Evolutionary conservation across 2,797 vertebrate genomes (phyloP).

Genomic region (Oreonectes daqikongensis): DNA sequence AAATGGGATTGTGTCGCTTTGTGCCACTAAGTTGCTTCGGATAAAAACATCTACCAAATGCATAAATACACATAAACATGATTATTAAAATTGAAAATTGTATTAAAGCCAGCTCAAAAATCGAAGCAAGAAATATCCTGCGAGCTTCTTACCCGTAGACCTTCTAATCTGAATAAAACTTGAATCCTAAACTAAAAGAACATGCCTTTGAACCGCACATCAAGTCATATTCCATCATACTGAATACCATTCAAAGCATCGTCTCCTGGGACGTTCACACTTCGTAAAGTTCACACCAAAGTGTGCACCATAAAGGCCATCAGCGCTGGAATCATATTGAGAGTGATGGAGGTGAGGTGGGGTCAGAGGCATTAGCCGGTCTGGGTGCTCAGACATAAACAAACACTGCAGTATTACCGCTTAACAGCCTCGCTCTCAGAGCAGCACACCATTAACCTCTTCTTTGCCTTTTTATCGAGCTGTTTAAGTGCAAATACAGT

Average conservation of each 20-base stretch:
- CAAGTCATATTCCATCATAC: neutral
- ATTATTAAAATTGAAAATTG: too few relatives aligned
- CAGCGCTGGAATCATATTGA: conserved; percentile 40
- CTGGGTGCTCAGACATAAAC: conserved; percentile 51
- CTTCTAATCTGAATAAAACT: neutral
- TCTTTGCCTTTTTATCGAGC: conserved; percentile 29
- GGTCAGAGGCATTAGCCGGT: conserved; percentile 48
- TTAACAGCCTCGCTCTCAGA: conserved; percentile 36
- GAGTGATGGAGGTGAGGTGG: conserved; percentile 45
- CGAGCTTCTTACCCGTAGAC: neutral
- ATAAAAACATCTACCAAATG: too few relatives aligned
- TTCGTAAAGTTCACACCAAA: conserved; percentile 27
- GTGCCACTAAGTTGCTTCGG: too few relatives aligned
- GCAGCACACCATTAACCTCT: conserved; percentile 36
- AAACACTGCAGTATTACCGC: conserved; percentile 47
- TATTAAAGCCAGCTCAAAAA: too few relatives aligned
- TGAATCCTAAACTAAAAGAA: neutral
- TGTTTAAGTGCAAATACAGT: conserved; percentile 38
- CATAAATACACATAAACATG: too few relatives aligned
- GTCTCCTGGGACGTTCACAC: conserved; percentile 13
- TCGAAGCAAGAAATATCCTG: too few relatives aligned
- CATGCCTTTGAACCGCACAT: neutral
- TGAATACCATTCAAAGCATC: conserved; percentile 2
- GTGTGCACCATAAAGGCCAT: conserved; percentile 35
- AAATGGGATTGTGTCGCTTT: too few relatives aligned